Conservation (phyloP, 2,888 invertebrate species). For the Oasisia sp. region DNA sequence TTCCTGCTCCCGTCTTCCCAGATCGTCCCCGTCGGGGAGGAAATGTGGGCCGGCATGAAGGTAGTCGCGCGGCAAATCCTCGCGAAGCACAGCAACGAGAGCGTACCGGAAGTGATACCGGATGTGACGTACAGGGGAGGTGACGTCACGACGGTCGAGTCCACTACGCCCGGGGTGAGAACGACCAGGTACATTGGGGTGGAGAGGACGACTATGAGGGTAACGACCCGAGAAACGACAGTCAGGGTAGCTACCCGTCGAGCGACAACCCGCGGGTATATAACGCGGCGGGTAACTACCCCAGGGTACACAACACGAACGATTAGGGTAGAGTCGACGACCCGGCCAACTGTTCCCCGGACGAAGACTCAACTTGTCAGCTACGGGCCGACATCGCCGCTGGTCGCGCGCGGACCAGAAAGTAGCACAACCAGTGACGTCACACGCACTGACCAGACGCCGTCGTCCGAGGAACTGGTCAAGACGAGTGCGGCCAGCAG, state of each 20-base stretch:
- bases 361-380: too few relatives aligned
- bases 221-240: not conserved
- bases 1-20: conserved; percentile 35
- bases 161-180: too few relatives aligned
- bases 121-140: not conserved
- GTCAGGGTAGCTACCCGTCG: not conserved
- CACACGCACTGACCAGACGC: not conserved
- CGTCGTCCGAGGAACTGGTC: not conserved
- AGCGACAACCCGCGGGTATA: not conserved
- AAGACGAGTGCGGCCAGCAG: not conserved
- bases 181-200: too few relatives aligned
- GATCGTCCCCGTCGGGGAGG: conserved; percentile 34
- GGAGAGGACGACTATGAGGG: too few relatives aligned
- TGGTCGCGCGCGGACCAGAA: not conserved
- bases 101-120: conserved; percentile 6
- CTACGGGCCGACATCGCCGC: not conserved
- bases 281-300: not conserved
- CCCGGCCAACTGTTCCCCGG: too few relatives aligned
- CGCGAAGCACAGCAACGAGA: not conserved
- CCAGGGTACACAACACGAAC: not conserved
- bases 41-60: conserved; percentile 35
- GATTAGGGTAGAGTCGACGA: not conserved
- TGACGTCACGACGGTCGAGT: not conserved
- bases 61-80: conserved; percentile 19
- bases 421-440: not conserved